These are phyloP conservation scores for Phania funesta DNA, from an alignment of 2,888 invertebrate genomes.

Conservation along the genomic window DNA sequence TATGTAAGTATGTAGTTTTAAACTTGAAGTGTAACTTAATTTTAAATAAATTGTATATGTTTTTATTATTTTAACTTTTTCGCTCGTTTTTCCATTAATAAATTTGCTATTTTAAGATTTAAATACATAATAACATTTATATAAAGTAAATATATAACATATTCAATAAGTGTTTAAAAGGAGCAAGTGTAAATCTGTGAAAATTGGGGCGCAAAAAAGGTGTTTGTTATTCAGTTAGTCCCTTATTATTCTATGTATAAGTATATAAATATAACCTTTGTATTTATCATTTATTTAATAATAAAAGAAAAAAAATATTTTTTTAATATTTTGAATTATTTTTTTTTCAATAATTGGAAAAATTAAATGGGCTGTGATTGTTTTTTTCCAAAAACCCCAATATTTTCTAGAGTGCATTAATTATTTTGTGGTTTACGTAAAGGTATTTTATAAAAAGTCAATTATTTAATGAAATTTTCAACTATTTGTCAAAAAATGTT, in stretches of 20 bases:
- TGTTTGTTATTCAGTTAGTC: conserved; percentile 52
- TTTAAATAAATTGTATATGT: conserved; percentile 35
- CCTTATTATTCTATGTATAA: conserved; percentile 36
- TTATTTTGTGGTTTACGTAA: conserved; percentile 32
- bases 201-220: conserved; percentile 28
- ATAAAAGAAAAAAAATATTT: conserved; percentile 40
- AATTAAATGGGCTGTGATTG: not conserved
- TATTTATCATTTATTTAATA: conserved; percentile 34
- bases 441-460: conserved; percentile 11
- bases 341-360: conserved; percentile 9
- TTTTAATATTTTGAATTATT: conserved; percentile 13
- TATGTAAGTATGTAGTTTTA: conserved; percentile 69
- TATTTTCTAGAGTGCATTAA: conserved; percentile 19
- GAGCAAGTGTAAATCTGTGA: conserved; percentile 22
- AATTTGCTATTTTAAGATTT: conserved; percentile 45
- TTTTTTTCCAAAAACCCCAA: conserved; percentile 11
- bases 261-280: conserved; percentile 28
- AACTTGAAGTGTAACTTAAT: conserved; percentile 35
- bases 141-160: conserved; percentile 50
- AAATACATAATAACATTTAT: conserved; percentile 63
- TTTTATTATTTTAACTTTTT: conserved; percentile 29
- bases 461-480: conserved; percentile 19
- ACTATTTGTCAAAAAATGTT: not conserved
- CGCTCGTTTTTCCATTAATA: conserved; percentile 9
- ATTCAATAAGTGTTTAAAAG: conserved; percentile 38